Evolutionary conservation across 1,140 invertebrate species (phyloP).

Genomic region (Aphelenchoides avenae): DNA sequence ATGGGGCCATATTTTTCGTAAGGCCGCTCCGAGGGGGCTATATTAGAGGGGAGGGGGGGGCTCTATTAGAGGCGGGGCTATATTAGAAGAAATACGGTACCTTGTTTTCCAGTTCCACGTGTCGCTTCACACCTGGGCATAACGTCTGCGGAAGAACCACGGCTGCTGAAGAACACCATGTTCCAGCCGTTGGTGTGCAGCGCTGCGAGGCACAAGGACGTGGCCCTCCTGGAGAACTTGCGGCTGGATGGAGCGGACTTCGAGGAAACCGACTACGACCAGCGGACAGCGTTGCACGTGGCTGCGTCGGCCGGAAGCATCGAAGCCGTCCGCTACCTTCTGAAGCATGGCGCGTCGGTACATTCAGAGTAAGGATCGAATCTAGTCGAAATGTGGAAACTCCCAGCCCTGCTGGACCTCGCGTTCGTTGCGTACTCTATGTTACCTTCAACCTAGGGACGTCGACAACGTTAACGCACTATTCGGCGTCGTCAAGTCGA

Average conservation of each 20-base stretch:
- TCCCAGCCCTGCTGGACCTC: no score
- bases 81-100: no score
- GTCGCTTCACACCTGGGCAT: constrained; percentile 66
- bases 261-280: constrained; percentile 72
- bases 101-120: constrained; percentile 51
- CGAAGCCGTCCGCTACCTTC: constrained; percentile 70
- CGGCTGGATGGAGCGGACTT: constrained; percentile 69
- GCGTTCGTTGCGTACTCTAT: no score
- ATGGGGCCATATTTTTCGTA: no score
- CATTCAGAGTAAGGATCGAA: constrained; percentile 63
- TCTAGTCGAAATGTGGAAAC: no score
- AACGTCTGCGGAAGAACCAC: constrained; percentile 68
- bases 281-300: constrained; percentile 75
- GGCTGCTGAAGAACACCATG: constrained; percentile 70
- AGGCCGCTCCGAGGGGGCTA: no score
- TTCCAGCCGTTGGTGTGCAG: constrained; percentile 74
- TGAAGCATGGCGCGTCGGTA: constrained; percentile 77
- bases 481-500: constrained; percentile 44
- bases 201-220: constrained; percentile 69
- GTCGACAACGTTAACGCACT: constrained; percentile 50
- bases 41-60: no score
- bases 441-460: no score
- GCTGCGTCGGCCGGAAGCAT: constrained; percentile 72
- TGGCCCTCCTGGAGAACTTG: constrained; percentile 61
- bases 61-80: no score